These are phyloP conservation scores for Ptychodera flava DNA, from an alignment of 35 echinoderm and acorn worm species.

Conservation along the genomic window DNA sequence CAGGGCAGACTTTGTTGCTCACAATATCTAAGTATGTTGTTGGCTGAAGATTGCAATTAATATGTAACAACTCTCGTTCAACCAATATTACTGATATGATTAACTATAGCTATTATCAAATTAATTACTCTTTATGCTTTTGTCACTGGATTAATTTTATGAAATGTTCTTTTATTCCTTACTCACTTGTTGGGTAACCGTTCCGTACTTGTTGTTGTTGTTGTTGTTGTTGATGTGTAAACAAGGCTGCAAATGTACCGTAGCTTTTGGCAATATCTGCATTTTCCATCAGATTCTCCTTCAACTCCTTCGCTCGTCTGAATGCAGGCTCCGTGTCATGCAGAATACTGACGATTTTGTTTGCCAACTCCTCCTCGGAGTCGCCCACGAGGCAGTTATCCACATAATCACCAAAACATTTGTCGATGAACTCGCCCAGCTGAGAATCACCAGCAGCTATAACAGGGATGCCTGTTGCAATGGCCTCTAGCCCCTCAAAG, in stretches of 20 bases:
- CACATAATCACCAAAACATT: neutral
- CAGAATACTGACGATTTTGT: neutral
- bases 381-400: neutral
- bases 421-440: neutral
- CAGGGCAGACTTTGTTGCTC: too few species aligned
- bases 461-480: neutral
- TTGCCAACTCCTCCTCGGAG: neutral
- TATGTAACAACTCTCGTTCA: too few species aligned
- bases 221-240: neutral
- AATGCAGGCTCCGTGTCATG: neutral
- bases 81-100: too few species aligned
- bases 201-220: too few species aligned
- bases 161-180: too few species aligned
- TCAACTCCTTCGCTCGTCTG: neutral
- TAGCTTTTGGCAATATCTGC: neutral
- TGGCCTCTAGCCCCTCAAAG: neutral
- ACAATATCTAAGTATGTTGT: too few species aligned
- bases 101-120: too few species aligned
- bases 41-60: too few species aligned
- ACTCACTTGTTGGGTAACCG: too few species aligned
- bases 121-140: too few species aligned
- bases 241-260: neutral
- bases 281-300: neutral
- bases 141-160: too few species aligned
- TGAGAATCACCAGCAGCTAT: neutral